phyloP scores from a whole-genome alignment of 2,888 invertebrate species.

The Oxystoma pomonae region DNA sequence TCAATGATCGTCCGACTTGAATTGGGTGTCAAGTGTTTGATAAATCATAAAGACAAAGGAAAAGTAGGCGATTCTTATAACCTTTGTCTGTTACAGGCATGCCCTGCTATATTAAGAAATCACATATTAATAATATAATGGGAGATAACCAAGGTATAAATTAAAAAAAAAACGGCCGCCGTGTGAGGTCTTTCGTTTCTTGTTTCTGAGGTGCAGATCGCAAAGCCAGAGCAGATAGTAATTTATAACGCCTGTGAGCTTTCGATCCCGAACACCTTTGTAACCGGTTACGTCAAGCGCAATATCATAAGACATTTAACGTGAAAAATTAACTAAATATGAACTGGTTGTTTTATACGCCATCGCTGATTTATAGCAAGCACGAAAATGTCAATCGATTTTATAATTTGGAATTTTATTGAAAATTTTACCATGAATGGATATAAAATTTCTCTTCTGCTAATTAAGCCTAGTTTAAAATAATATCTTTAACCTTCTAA shows the following conservation, averaged over 20 bases:
- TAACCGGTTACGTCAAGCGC: constrained; percentile 1
- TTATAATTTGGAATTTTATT: not conserved
- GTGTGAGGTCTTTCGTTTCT: constrained; percentile 32
- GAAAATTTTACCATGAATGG: no score
- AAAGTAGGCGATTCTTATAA: no score
- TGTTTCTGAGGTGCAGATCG: constrained; percentile 28
- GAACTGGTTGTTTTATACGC: not conserved
- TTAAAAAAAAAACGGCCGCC: constrained; percentile 31
- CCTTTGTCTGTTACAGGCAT: no score
- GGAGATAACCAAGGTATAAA: constrained; percentile 26
- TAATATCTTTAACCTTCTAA: no score
- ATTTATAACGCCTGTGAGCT: constrained; percentile 23
- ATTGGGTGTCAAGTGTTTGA: no score
- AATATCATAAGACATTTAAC: not conserved
- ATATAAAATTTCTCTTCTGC: no score
- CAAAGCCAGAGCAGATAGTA: constrained; percentile 20
- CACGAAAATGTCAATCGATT: not conserved
- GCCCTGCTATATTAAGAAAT: constrained; percentile 33
- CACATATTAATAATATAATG: constrained; percentile 28
- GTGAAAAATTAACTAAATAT: not conserved
- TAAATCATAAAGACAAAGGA: no score
- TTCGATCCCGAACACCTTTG: constrained; percentile 10
- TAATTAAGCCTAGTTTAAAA: no score
- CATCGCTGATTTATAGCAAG: not conserved
- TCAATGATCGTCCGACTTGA: no score